Percentiles rank a stretch among this genome's conserved stretches.
Evolutionary conservation across 2,888 invertebrate genomes (phyloP).

Genomic region (Vanessa cardui): DNA sequence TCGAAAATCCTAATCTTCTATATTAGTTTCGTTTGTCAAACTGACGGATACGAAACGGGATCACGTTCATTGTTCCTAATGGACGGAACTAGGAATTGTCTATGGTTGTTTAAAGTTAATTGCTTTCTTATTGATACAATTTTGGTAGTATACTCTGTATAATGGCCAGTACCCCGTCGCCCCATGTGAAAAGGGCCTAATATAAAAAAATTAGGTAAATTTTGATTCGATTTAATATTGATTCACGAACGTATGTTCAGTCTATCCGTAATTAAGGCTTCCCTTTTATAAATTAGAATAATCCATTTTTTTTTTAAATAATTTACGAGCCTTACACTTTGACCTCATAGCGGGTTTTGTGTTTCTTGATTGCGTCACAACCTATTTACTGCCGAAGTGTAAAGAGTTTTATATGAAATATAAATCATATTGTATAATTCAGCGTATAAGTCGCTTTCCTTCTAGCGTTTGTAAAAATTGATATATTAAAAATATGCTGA

Average conservation of each 20-base stretch:
- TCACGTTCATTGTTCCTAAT: too few species aligned
- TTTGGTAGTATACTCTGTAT: too few species aligned
- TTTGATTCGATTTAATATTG: background rate
- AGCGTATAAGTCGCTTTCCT: background rate
- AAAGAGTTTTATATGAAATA: background rate
- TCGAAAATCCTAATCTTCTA: too few species aligned
- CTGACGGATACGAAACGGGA: too few species aligned
- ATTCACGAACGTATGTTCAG: conserved; percentile 4
- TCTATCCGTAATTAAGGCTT: conserved; percentile 8
- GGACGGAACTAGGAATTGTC: too few species aligned
- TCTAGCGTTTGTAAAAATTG: conserved; percentile 6
- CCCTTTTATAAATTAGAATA: conserved; percentile 13
- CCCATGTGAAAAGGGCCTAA: too few species aligned
- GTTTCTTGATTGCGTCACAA: background rate
- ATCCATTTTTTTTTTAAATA: conserved; percentile 1
- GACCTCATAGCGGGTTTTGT: background rate
- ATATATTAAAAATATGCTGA: too few species aligned
- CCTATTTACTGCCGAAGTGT: background rate
- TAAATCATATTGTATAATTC: background rate
- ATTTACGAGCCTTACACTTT: conserved; percentile 5
- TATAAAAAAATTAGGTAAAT: background rate
- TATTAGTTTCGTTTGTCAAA: too few species aligned
- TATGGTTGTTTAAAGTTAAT: too few species aligned
- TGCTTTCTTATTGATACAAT: too few species aligned
- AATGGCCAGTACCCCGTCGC: too few species aligned